Evolutionary conservation across 30 jellyfish, hydroid and myxozoan species (phyloP).

Genomic region (Turritopsis dohrnii): DNA sequence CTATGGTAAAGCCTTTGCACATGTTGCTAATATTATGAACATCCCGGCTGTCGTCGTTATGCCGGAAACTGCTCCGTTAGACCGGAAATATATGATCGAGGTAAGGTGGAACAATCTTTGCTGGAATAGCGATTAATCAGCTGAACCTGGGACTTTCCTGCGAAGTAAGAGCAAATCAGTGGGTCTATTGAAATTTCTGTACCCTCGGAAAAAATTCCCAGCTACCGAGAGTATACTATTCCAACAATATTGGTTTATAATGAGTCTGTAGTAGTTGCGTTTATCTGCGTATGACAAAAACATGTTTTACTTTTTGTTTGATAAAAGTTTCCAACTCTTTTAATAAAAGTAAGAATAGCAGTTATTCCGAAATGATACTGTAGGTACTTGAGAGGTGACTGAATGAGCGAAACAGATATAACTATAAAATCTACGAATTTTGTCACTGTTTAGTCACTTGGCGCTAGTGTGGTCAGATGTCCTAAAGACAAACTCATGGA

Average conservation of each 20-base stretch:
- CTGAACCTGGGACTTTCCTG: too few relatives aligned
- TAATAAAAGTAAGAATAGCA: neutral
- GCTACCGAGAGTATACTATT: too few relatives aligned
- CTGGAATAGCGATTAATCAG: neutral
- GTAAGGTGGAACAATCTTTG: conserved; percentile 14
- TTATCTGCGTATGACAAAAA: neutral
- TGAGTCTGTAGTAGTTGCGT: too few relatives aligned
- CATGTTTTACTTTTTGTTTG: neutral
- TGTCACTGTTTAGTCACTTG: conserved; percentile 49
- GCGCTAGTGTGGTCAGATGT: conserved; percentile 51
- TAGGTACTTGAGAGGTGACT: neutral
- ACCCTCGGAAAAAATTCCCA: too few relatives aligned
- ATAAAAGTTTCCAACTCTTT: neutral
- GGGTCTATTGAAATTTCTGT: neutral
- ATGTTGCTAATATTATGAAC: conserved; percentile 37
- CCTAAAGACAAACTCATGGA: conserved; percentile 45
- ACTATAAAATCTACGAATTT: neutral
- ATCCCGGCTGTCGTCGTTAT: conserved; percentile 66
- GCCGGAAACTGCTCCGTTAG: conserved; percentile 80
- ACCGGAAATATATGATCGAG: conserved; percentile 59
- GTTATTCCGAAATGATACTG: too few relatives aligned
- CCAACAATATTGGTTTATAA: too few relatives aligned
- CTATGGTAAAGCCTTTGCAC: conserved; percentile 91
- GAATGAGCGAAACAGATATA: neutral
- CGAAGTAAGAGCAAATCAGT: neutral